phyloP scores from a whole-genome alignment of 2,113 vertebrate genomes.

The human (Homo sapiens) region GRCh38 chr3:186258501-186259000 shows the following conservation, averaged over 20 bases:
- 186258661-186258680: not conserved
- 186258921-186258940: not conserved
- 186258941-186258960: accelerated
- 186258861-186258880: not conserved
- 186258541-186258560: not conserved
- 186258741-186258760: not conserved
- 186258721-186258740: not conserved
- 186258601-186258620: not conserved
- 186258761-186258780: not conserved
- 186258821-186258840: not conserved
- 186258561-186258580: not conserved
- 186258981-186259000: not conserved
- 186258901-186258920: not conserved
- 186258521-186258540: not conserved
- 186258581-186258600: not conserved
- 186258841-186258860: not conserved
- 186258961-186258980: not conserved
- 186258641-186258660: not conserved
- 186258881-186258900: not conserved
- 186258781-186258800: not conserved
- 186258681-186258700: not conserved
- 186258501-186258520: not conserved
- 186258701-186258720: not conserved
- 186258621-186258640: not conserved
- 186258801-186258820: not conserved